phyloP scores from a whole-genome alignment of 2,797 vertebrate species.

The Perdix hodgsoniae region DNA sequence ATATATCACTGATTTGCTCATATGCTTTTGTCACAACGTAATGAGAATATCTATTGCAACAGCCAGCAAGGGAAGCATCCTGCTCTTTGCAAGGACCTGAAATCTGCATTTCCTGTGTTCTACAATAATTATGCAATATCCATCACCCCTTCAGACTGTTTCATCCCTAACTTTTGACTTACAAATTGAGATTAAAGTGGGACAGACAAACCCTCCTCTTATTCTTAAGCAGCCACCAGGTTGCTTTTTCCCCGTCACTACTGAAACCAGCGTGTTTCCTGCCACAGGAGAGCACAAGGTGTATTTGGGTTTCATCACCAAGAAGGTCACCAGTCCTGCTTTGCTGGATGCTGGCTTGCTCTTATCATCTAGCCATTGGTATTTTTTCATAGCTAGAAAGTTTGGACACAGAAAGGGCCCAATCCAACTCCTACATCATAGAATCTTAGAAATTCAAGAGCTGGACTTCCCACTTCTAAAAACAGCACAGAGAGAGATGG shows the following conservation, averaged over 20 bases:
- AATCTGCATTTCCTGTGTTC: conserved; percentile 20
- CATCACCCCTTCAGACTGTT: not conserved
- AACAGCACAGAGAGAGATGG: not conserved
- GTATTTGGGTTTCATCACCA: not conserved
- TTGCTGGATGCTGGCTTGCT: not conserved
- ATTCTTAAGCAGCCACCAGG: not conserved
- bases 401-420: not conserved
- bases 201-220: not conserved
- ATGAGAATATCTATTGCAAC: conserved; percentile 25
- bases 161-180: not conserved
- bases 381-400: not conserved
- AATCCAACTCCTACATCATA: not conserved
- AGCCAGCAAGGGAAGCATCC: not conserved
- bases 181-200: not conserved
- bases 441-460: not conserved
- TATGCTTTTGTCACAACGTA: conserved; percentile 34
- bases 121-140: not conserved
- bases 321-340: not conserved
- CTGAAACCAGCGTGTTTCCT: not conserved
- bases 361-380: accelerated
- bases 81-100: not conserved
- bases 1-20: conserved; percentile 3
- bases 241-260: not conserved
- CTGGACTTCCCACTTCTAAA: not conserved
- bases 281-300: not conserved